These are phyloP conservation scores for Linnaemya tessellans DNA, from an alignment of 2,888 invertebrate genomes.

Conservation along the genomic window DNA sequence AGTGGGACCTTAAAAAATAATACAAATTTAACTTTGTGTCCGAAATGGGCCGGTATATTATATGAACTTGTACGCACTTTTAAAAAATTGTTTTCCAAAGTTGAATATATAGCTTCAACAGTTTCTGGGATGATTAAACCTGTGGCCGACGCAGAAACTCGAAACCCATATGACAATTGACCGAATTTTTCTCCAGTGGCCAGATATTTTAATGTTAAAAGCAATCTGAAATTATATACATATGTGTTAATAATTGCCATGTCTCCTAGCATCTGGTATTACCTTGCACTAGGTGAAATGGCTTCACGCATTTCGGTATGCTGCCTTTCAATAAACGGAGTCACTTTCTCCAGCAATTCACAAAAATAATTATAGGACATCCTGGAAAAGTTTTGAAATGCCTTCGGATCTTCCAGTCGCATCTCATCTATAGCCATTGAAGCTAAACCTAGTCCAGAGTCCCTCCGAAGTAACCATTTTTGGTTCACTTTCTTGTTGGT, in stretches of 20 bases:
- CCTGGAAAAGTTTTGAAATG: conserved; percentile 36
- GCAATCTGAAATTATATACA: background rate
- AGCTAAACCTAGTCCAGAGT: conserved; percentile 27
- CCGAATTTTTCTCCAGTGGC: conserved; percentile 28
- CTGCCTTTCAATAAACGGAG: conserved; percentile 23
- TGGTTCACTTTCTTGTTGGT: background rate
- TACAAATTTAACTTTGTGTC: no score
- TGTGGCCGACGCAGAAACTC: background rate
- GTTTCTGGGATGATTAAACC: no score
- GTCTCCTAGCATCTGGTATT: background rate
- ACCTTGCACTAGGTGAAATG: no score
- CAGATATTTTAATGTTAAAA: conserved; percentile 11
- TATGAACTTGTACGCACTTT: no score
- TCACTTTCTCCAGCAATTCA: conserved; percentile 27
- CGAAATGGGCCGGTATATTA: no score
- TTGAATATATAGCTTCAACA: no score
- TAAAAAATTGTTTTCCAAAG: no score
- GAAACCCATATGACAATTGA: conserved; percentile 31
- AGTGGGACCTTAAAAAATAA: no score
- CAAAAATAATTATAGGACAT: conserved; percentile 12
- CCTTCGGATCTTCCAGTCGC: conserved; percentile 35
- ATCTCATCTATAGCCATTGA: conserved; percentile 36
- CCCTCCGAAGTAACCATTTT: conserved; percentile 34
- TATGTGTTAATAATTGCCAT: background rate
- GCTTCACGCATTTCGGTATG: conserved; percentile 45